Base-by-base conservation (phyloP, 2,888 invertebrate species). In the Eledone cirrhosa region DNA sequence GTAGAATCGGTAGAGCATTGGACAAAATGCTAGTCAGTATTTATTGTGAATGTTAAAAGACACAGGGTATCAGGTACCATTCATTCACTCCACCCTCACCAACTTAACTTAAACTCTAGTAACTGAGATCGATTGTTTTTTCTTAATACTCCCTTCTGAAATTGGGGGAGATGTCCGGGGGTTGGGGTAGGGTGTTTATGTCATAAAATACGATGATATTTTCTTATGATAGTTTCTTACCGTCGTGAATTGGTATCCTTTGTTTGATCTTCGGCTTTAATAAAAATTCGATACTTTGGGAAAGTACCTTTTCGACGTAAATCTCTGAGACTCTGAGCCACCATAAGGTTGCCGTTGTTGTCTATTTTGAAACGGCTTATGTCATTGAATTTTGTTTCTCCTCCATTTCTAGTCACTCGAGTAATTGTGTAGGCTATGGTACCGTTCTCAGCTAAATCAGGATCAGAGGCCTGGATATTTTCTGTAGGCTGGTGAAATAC, bases 381-480 rank as follows among this genome's bases (percentile, higher is more conserved):
- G 72, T 84, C 83, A 14, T 78, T 78, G 41, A 81, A 78, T 11
- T 81, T 80, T 22, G 75, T 72, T 19, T 65, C 67, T 0, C 81
- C 82, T 3, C 48, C 48, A 29, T 47, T 80, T 5, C 80, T 77
- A 29, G 72, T 67, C 5, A 81, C 80, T 1, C 72, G 47, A 2
- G 27, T 74, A 16, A 84, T 81, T 5, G 76, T 75, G 80, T 82
- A 84, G 11, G 53, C 75, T 19, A 84, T 77, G 5, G 78, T 77
- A 7, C 82, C 82, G 63, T 84, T 84, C 48, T 82, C 82, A 3
- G 78, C 80, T 7, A 78, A 29, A 69, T 84, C 84, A n/a, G 78
- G 65, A 77, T 84, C 84, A 14, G 19, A 33, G 0, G 84, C 83
- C 7, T 48, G 31, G 3, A 81, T 29, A 16, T 79, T 63, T 7